Evolutionary conservation across 2,797 vertebrate genomes (phyloP).

Genomic region (Echiichthys vipera): DNA sequence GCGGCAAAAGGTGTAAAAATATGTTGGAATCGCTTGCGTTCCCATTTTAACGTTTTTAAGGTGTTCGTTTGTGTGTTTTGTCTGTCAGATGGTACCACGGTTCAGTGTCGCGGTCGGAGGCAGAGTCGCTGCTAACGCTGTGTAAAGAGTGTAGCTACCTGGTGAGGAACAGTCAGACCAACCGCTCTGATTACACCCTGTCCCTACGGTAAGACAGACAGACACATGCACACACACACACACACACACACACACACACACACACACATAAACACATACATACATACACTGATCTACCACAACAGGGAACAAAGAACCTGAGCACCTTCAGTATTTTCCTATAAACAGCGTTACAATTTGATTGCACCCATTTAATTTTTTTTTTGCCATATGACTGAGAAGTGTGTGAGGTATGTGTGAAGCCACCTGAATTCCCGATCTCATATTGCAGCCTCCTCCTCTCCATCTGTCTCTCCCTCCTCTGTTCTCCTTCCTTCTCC

Average conservation of each 20-base stretch:
- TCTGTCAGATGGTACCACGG: constrained; percentile 94
- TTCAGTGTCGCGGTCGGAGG: constrained; percentile 88
- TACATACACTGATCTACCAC: not conserved
- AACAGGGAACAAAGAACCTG: not conserved
- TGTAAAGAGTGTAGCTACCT: constrained; percentile 96
- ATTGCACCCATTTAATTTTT: constrained; percentile 35
- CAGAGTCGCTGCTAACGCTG: constrained; percentile 89
- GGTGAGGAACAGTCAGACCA: constrained; percentile 92
- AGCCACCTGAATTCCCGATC: constrained; percentile 48
- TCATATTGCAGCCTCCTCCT: constrained; percentile 60
- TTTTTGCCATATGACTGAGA: not conserved
- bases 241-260: not conserved
- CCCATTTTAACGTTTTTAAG: not conserved
- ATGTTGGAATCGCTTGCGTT: not conserved
- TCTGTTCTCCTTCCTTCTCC: constrained; percentile 18
- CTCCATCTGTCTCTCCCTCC: constrained; percentile 57
- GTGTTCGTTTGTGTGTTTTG: constrained; percentile 6
- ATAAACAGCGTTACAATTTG: constrained; percentile 36
- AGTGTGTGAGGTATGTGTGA: constrained; percentile 38
- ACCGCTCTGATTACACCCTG: constrained; percentile 90
- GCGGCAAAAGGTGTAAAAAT: not conserved
- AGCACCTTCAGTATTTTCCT: not conserved
- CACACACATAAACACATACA: not conserved
- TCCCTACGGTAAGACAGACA: constrained; percentile 86
- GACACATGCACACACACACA: constrained; percentile 3